A percentile compares a stretch with the other conserved stretches of the same genome.
phyloP scores from a whole-genome alignment of 2,797 vertebrate species.

The Danio choprae region DNA sequence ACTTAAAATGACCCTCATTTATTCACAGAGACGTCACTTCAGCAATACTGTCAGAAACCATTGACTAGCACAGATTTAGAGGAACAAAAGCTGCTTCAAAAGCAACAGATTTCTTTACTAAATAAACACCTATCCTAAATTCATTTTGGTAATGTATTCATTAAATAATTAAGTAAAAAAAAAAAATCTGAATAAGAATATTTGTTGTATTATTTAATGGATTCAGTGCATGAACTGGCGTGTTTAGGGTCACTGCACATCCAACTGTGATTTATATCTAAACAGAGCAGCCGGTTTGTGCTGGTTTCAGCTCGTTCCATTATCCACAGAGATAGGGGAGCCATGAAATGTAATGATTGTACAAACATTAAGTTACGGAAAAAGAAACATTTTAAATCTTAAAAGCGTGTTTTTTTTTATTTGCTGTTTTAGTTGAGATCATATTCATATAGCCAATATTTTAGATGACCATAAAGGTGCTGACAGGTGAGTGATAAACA shows the following conservation, averaged over 20 bases:
- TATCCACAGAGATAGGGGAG: not conserved
- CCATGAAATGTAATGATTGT: not conserved
- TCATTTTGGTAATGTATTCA: not conserved
- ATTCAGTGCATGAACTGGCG: not conserved
- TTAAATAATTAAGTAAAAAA: not conserved
- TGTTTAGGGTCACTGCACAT: not conserved
- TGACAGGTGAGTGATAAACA: no score
- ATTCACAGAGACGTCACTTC: not conserved
- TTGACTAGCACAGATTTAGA: not conserved
- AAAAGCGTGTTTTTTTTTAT: not conserved
- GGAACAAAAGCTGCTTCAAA: not conserved
- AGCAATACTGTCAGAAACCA: not conserved
- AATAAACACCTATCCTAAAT: not conserved
- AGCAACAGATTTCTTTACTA: not conserved
- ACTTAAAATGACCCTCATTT: slow-evolving; percentile 11
- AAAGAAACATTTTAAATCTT: not conserved
- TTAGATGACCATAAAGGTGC: no score
- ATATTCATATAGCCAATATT: no score
- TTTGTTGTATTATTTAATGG: not conserved
- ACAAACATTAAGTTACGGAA: not conserved
- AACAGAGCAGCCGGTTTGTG: slow-evolving; percentile 16
- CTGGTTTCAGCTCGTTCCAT: slow-evolving; percentile 36
- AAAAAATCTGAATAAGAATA: no score
- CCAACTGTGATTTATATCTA: not conserved
- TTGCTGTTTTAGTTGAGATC: no score